These are phyloP conservation scores for Palloptera scutellata DNA, from an alignment of 2,888 invertebrate genomes.

Conservation along the genomic window DNA sequence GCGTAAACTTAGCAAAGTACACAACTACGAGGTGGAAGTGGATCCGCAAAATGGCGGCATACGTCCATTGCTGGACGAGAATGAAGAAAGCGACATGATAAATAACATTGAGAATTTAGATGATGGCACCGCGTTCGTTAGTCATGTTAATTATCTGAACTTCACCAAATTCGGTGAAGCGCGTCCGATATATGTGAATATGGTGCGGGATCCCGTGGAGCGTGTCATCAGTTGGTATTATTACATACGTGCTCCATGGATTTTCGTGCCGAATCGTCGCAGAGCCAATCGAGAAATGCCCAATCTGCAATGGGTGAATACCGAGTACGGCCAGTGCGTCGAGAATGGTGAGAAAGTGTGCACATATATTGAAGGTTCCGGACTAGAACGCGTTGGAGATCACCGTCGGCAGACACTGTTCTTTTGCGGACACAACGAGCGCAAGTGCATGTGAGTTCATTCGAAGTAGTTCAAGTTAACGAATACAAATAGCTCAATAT, in stretches of 20 bases:
- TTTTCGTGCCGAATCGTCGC: conserved; percentile 85
- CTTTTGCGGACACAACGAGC: conserved; percentile 86
- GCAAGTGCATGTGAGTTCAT: conserved; percentile 76
- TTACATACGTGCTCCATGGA: conserved; percentile 89
- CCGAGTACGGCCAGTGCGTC: conserved; percentile 88
- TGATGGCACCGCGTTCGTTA: conserved; percentile 52
- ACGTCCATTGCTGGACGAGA: conserved; percentile 40
- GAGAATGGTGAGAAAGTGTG: conserved; percentile 81
- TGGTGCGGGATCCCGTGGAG: conserved; percentile 90
- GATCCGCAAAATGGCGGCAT: conserved; percentile 56
- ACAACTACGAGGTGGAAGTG: conserved; percentile 51
- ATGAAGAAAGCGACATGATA: conserved; percentile 48
- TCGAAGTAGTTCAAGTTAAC: not conserved
- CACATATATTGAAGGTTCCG: conserved; percentile 80
- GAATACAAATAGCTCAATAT: not conserved
- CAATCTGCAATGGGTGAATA: conserved; percentile 85
- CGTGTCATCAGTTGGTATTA: conserved; percentile 92
- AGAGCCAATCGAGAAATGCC: conserved; percentile 69
- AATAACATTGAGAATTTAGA: conserved; percentile 53
- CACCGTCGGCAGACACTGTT: conserved; percentile 86
- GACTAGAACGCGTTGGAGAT: conserved; percentile 83
- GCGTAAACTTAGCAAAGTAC: conserved; percentile 50
- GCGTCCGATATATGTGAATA: conserved; percentile 86
- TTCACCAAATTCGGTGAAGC: conserved; percentile 70
- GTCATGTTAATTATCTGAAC: conserved; percentile 59